These are phyloP conservation scores for Microctonus aethiopoides DNA, from an alignment of 2,888 invertebrate species.

Conservation along the genomic window DNA sequence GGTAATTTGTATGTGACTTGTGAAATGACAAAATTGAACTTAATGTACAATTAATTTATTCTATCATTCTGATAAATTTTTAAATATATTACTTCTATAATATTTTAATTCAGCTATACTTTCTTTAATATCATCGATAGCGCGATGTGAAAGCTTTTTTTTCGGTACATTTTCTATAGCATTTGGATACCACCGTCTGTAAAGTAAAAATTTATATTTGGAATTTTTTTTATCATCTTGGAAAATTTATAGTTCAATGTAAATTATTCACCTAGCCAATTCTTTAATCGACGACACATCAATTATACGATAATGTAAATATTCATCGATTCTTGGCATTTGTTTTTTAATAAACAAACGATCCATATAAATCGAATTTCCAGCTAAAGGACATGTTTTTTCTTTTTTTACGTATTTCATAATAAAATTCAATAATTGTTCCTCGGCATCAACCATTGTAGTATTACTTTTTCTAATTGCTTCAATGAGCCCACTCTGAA, in stretches of 20 bases:
- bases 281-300: slow-evolving; percentile 95
- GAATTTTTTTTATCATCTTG: not conserved
- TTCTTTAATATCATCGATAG: slow-evolving; percentile 86
- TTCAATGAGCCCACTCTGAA: slow-evolving; percentile 83
- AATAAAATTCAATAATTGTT: slow-evolving; percentile 78
- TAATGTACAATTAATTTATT: not conserved
- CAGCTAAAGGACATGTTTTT: slow-evolving; percentile 82
- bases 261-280: slow-evolving; percentile 67
- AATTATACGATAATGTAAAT: slow-evolving; percentile 91
- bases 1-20: too few relatives aligned
- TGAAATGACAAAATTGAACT: too few relatives aligned
- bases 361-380: slow-evolving; percentile 91
- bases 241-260: not conserved
- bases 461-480: slow-evolving; percentile 77
- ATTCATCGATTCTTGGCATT: slow-evolving; percentile 82
- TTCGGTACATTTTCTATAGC: slow-evolving; percentile 71
- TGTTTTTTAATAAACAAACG: slow-evolving; percentile 82
- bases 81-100: slow-evolving; percentile 71
- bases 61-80: not conserved
- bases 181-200: slow-evolving; percentile 80
- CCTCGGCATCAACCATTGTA: slow-evolving; percentile 77
- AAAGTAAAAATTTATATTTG: slow-evolving; percentile 46
- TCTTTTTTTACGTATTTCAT: slow-evolving; percentile 66
- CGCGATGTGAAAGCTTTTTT: slow-evolving; percentile 78
- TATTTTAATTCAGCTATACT: slow-evolving; percentile 86